A percentile compares a stretch with the other conserved stretches of the same genome.
These are phyloP conservation scores for Chalcosyrphus nemorum DNA, from an alignment of 2,888 invertebrate genomes.

Conservation along the genomic window DNA sequence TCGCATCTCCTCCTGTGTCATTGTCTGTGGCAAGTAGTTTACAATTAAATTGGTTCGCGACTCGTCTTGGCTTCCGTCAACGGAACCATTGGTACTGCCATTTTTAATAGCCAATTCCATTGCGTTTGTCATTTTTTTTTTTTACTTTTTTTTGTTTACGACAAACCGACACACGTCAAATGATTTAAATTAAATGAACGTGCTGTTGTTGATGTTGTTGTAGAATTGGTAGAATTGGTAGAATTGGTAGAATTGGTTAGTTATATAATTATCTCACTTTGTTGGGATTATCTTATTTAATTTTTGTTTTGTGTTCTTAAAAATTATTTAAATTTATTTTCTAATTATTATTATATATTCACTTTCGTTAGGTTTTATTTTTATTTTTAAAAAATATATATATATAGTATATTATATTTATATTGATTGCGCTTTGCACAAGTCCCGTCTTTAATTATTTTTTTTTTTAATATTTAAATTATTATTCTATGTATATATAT, in stretches of 20 bases:
- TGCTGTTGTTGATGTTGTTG: conserved; percentile 43
- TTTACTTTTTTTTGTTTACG: conserved; percentile 65
- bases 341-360: conserved; percentile 62
- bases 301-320: conserved; percentile 64
- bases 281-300: conserved; percentile 71
- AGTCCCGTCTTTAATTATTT: conserved; percentile 76
- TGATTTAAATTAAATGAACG: conserved; percentile 41
- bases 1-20: conserved; percentile 97
- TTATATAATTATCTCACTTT: conserved; percentile 79
- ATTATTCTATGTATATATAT: conserved; percentile 67
- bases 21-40: conserved; percentile 96
- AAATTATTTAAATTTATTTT: conserved; percentile 56
- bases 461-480: conserved; percentile 58
- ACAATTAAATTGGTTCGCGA: conserved; percentile 97
- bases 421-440: conserved; percentile 82
- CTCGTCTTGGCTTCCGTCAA: conserved; percentile 91
- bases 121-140: conserved; percentile 80
- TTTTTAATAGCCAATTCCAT: conserved; percentile 90
- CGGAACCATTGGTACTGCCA: conserved; percentile 84
- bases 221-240: conserved; percentile 56
- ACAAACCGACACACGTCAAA: conserved; percentile 35
- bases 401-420: conserved; percentile 74
- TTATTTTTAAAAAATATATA: conserved; percentile 70
- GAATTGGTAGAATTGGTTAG: conserved; percentile 68
- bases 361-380: conserved; percentile 72